These are phyloP conservation scores for Macaca fascicularis DNA, from an alignment of 2,113 vertebrate genomes.

Conservation along the genomic window DNA sequence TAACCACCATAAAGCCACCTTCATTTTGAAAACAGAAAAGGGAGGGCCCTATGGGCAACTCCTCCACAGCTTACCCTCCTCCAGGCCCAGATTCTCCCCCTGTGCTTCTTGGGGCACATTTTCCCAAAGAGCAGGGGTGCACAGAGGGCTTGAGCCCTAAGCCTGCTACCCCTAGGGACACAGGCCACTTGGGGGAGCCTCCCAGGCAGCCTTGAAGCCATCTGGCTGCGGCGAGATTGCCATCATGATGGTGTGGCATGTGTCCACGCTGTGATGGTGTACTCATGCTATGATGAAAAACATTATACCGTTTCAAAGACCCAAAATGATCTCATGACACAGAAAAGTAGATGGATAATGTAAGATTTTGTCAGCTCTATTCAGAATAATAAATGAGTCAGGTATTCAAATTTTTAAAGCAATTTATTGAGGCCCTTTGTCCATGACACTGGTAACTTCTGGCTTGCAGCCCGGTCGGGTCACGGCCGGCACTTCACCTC, in stretches of 20 bases:
- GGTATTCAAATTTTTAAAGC: conserved; percentile 56
- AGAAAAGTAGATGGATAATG: conserved; percentile 55
- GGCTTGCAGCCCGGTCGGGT: background rate
- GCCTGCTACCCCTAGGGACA: background rate
- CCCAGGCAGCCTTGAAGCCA: background rate
- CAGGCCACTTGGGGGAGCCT: background rate
- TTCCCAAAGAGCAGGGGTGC: background rate
- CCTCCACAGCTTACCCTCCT: background rate
- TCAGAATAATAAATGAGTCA: conserved; percentile 59
- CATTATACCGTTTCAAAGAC: conserved; percentile 58
- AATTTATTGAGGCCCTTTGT: conserved; percentile 55
- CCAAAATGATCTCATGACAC: conserved; percentile 18
- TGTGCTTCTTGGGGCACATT: background rate
- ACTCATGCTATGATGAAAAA: conserved; percentile 35
- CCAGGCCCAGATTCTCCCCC: background rate
- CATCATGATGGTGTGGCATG: background rate
- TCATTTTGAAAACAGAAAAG: background rate
- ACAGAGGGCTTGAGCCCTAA: background rate
- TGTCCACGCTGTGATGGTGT: background rate
- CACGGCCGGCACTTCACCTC: background rate
- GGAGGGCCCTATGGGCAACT: background rate
- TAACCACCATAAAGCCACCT: background rate
- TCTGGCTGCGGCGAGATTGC: background rate
- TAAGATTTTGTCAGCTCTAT: conserved; percentile 47
- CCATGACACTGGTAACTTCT: conserved; percentile 34